Evolutionary conservation across 2,113 vertebrate species (phyloP).

Genomic region (Probosciger aterrimus): DNA sequence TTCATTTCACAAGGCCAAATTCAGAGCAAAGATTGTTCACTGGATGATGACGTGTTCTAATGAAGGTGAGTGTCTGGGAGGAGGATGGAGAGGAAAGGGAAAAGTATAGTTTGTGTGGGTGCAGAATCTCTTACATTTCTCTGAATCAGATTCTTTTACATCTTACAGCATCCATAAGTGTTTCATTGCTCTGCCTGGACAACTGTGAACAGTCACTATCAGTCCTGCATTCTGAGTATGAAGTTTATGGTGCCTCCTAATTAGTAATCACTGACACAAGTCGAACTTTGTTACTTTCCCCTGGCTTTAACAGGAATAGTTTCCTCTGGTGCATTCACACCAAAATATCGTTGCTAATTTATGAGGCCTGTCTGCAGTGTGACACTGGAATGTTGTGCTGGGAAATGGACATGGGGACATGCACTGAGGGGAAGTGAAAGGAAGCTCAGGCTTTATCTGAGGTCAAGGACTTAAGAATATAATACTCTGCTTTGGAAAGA

Average conservation of each 20-base stretch:
- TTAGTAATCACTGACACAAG: background rate
- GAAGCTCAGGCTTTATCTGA: conserved; percentile 4
- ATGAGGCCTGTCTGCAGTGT: conserved; percentile 12
- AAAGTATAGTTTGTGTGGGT: background rate
- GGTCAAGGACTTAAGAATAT: conserved; percentile 29
- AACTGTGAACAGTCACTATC: background rate
- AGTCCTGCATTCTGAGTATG: background rate
- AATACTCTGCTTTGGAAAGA: conserved; percentile 25
- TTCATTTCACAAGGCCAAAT: background rate
- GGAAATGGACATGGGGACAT: background rate
- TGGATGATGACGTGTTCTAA: background rate
- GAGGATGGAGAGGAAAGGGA: background rate
- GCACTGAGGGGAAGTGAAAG: background rate
- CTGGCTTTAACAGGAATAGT: background rate
- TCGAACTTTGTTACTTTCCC: background rate
- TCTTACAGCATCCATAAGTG: accelerated
- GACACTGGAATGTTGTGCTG: conserved; percentile 33
- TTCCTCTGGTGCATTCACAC: background rate
- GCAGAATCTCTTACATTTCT: background rate
- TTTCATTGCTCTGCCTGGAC: background rate
- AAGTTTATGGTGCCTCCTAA: background rate
- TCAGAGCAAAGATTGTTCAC: background rate
- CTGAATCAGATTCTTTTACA: background rate
- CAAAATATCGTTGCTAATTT: conserved; percentile 5
- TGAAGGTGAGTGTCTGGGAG: background rate